phyloP scores from a whole-genome alignment of 2,888 invertebrate genomes.

The Pterostichus niger region DNA sequence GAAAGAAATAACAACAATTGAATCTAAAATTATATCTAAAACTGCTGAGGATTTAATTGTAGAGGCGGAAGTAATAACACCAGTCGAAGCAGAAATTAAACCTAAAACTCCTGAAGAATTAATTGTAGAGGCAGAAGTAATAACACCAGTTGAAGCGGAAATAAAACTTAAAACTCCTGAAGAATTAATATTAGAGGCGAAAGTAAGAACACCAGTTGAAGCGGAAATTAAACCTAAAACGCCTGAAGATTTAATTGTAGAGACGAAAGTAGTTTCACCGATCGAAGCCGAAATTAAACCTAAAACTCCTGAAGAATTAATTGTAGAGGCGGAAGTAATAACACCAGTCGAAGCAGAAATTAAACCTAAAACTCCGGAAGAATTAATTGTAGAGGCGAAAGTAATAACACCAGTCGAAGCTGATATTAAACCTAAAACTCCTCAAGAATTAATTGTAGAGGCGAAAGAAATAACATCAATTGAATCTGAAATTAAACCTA shows the following conservation, averaged over 20 bases:
- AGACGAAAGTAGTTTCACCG: constrained; percentile 12
- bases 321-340: no score
- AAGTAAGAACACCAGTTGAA: neutral
- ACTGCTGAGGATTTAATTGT: neutral
- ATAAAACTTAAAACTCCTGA: neutral
- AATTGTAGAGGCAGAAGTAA: no score
- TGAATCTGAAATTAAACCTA: no score
- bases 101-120: no score
- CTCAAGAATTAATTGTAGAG: neutral
- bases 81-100: neutral
- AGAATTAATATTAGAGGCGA: neutral
- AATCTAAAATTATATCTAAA: constrained; percentile 58
- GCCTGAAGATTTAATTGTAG: constrained; percentile 6
- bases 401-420: neutral
- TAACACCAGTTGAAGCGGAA: no score
- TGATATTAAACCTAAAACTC: neutral
- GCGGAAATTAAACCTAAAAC: constrained; percentile 1
- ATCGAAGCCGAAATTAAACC: neutral
- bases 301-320: neutral
- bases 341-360: no score
- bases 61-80: no score
- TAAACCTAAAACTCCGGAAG: no score
- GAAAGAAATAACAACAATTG: neutral
- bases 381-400: no score
- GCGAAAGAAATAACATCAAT: no score